Base-by-base conservation (phyloP, 2,797 vertebrate genomes). In the Toxotes lorentzi region DNA sequence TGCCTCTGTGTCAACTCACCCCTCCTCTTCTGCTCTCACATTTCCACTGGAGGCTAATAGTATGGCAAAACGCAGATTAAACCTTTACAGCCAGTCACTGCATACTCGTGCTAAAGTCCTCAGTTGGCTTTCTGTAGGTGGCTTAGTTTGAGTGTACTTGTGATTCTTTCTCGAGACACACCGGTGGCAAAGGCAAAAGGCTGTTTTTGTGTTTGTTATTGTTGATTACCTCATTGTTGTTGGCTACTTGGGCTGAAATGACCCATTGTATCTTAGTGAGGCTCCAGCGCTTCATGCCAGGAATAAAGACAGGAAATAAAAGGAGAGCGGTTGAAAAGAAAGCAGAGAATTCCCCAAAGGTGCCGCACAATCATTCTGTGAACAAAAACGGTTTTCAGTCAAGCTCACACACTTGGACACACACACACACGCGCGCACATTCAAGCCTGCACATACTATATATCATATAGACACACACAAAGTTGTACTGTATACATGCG, bases 221-320 rank as follows among this genome's bases (percentile, higher is more conserved):
- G 78, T 81, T 86, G 70, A 85, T 84, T 82, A 83, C 50, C 78
- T 88, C 81, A 74, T 85, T 82, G 82, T 79, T 83, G 75, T 71
- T 75, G 68, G 53, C 43, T 78, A 38, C 81, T 68, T 80, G 78
- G 78, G 83, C 73, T 85, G 75, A 88, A 91, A 87, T 87, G 73
- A 88, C 83, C 86, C 70, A 83, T 91, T 88, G 85, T 85, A 51
- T 87, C 61, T 41, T 62, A 67, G 74, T 34, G 41, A 88, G 61
- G 75, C 81, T 73, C 56, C 19, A 21, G 78, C 54, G 43, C 68
- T 54, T 19, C 41, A 78, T 69, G 79, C 70, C 73, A 72, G 58
- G 81, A 89, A 88, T 78, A 79, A 89, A 91, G 86, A 87, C 81
- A 88, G 75, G 73, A 88, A 88, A 87, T 84, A 86, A 90, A 88